Evolutionary conservation across 2,888 invertebrate species (phyloP), one percentile per base, ranked within the genome.

Genomic region (Drosophila parthenogenetica): DNA sequence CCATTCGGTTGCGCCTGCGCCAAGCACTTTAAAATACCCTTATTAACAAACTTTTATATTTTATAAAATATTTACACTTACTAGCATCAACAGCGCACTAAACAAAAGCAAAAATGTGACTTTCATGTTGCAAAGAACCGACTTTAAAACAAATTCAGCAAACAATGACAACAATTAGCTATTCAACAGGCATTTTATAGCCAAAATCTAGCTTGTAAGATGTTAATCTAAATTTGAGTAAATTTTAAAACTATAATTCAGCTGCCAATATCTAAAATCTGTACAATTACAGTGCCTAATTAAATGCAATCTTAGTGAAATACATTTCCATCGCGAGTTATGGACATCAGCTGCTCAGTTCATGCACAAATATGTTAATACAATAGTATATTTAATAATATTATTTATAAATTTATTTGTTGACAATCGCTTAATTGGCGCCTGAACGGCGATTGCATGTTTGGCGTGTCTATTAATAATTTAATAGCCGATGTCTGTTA

Each of bases 371-470:
- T 50, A 59, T 62, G 57, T 70, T 60, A 32, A 61, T 61, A 48
- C 40, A 58, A 50, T 59, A 62, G 37, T 54, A n/a, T 37, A 37
- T 54, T 59, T 61, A 13, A 22, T 58, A 39, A 35, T 68, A 58
- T 66, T 77, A 55, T 64, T 73, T 62, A 66, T 61, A 66, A 54
- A 73, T 68, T 66, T 66, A 81, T 70, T 80, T 76, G 82, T 85
- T 85, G 75, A 71, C 73, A 87, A 79, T 70, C 69, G 66, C 49
- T 70, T 87, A 81, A 83, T 83, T 84, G 78, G 62, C 74, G 65
- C 50, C 67, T 10, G 64, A 37, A 43, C 58, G 62, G 45, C 45
- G 73, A 55, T 77, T 69, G 74, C 77, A 78, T 73, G 79, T 61
- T 69, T 43, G 39, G 53, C 57, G 37, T 2, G 32, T 60, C 65